Base-by-base conservation (phyloP, 2,888 invertebrate genomes). In the Chydorus sphaericus region DNA sequence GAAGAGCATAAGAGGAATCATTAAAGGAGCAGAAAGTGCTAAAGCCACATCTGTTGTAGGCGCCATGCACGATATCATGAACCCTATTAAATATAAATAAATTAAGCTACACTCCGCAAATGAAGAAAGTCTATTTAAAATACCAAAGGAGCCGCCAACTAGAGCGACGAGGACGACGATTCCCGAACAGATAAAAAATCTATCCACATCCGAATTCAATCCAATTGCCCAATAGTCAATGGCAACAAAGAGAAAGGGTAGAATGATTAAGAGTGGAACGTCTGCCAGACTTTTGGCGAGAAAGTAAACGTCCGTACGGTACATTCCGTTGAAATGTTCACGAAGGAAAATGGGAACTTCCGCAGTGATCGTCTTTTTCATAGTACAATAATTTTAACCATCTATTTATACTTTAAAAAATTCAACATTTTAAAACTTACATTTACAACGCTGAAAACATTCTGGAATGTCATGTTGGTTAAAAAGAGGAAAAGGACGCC, bases 381-480 rank as follows among this genome's bases (percentile, higher is more conserved):
- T n/a, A n/a, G n/a, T n/a, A n/a, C n/a, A n/a, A n/a, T n/a, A n/a
- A n/a, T n/a, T n/a, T n/a, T 10, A 11, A 44, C 26, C 44, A n/a
- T 23, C 14, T 20, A n/a, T 26, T 14, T 14, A 28, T n/a, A n/a
- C n/a, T n/a, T n/a, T n/a, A 18, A 23, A 10, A 28, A 28, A 20
- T 14, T 36, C 11, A 4, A 20, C 5, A 18, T 44, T 10, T 14
- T 52, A 20, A 11, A 11, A 75, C 85, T 80, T 71, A 93, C 94
- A 69, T 85, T 87, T 58, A 93, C 83, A 39, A 94, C 93, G 59
- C 91, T 88, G 66, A 92, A 92, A n/a, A 91, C 82, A 69, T 91
- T 92, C 65, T 90, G 88, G 70, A 93, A 92, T 5, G 92, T 92
- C 83, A 91, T 85, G 66, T 89, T 91, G 16, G 88, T 88, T 50